Evolutionary conservation across 1,140 invertebrate genomes (phyloP).

Genomic region (Drosophila rhopaloa): DNA sequence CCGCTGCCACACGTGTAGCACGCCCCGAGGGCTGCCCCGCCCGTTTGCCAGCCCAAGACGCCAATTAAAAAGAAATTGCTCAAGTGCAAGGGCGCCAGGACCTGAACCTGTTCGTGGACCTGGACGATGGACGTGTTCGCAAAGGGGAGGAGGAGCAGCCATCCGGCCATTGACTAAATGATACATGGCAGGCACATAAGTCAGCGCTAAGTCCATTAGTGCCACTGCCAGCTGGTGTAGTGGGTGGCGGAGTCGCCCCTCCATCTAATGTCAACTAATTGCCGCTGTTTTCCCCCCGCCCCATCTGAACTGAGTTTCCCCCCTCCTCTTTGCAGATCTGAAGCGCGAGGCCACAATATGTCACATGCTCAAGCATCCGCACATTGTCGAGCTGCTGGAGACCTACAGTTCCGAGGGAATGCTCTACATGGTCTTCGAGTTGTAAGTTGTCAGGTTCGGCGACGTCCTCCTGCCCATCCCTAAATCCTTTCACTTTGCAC

Average conservation of each 20-base stretch:
- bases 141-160: constrained; percentile 11
- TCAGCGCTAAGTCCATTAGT: constrained; percentile 74
- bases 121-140: background rate
- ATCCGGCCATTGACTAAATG: constrained; percentile 72
- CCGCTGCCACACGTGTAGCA: constrained; percentile 65
- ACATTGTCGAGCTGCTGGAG: constrained; percentile 98
- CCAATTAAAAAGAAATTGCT: constrained; percentile 79
- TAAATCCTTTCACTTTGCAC: constrained; percentile 66
- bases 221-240: constrained; percentile 61
- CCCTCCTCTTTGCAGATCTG: constrained; percentile 90
- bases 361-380: constrained; percentile 99
- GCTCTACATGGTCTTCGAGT: constrained; percentile 99
- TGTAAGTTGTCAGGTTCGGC: constrained; percentile 89
- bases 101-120: constrained; percentile 19
- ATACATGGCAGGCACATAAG: constrained; percentile 75
- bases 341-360: constrained; percentile 99
- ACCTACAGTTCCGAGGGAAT: constrained; percentile 99
- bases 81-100: constrained; percentile 63
- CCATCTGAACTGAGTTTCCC: constrained; percentile 56
- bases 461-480: constrained; percentile 36
- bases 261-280: constrained; percentile 71
- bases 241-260: constrained; percentile 4
- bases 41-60: constrained; percentile 29
- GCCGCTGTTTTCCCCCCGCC: constrained; percentile 28
- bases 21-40: constrained; percentile 29